Conservation (phyloP, 35 echinoderm and acorn worm genomes). For the Ophiothrix spiculata region DNA sequence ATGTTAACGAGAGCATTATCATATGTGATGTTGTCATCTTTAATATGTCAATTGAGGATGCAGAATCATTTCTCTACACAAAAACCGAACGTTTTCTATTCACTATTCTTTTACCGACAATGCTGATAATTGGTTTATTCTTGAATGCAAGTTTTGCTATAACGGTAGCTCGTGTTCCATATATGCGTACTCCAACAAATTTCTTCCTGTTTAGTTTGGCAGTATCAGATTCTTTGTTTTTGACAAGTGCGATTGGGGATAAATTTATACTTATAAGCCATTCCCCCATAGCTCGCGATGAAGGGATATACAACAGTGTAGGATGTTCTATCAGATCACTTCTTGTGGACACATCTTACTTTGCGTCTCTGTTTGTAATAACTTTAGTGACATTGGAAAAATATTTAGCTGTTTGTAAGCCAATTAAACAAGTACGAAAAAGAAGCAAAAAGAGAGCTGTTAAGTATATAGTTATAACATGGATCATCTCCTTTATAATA, state of each 20-base stretch:
- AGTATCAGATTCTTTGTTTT: conserved; percentile 53
- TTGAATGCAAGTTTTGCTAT: not conserved
- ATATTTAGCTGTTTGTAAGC: conserved; percentile 31
- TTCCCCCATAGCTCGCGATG: conserved; percentile 22
- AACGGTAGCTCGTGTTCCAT: conserved; percentile 28
- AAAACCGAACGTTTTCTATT: not conserved
- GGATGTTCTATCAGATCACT: conserved; percentile 42
- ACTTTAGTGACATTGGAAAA: conserved; percentile 58
- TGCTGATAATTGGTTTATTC: not conserved
- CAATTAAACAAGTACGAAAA: conserved; percentile 16
- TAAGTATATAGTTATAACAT: conserved; percentile 24
- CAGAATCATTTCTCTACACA: not conserved
- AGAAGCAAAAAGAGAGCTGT: conserved; percentile 23
- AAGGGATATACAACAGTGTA: not conserved
- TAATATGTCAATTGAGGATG: not conserved
- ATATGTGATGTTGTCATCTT: not conserved
- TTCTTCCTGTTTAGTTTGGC: conserved; percentile 79
- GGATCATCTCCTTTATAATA: conserved; percentile 24
- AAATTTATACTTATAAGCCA: conserved; percentile 30
- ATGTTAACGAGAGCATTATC: not conserved
- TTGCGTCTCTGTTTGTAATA: conserved; percentile 59
- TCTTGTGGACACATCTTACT: conserved; percentile 50
- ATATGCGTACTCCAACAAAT: conserved; percentile 90
- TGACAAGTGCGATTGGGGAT: conserved; percentile 48
- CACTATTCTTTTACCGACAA: not conserved